A percentile compares a stretch with the other conserved stretches of the same genome.
Conservation (phyloP, 2,113 vertebrate genomes). For the Clupea harengus region DNA sequence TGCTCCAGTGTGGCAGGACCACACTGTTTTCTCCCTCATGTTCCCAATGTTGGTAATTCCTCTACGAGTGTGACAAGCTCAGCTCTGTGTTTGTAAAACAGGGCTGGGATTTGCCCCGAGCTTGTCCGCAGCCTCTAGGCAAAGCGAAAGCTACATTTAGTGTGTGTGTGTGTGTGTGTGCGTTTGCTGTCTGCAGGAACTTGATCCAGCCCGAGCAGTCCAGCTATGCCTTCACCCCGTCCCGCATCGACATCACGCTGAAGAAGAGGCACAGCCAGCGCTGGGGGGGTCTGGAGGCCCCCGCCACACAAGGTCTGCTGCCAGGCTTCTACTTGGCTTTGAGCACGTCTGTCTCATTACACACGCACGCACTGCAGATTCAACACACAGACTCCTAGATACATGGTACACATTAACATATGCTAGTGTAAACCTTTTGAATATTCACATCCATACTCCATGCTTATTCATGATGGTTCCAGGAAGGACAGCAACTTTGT, state of each 20-base stretch:
- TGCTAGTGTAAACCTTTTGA: too few relatives aligned
- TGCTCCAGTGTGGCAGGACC: background rate
- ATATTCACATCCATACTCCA: too few relatives aligned
- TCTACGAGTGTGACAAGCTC: background rate
- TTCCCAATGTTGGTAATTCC: too few relatives aligned
- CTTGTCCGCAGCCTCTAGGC: background rate
- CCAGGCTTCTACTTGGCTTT: conserved; percentile 68
- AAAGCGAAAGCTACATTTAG: background rate
- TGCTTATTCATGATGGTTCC: too few relatives aligned
- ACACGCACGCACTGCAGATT: background rate
- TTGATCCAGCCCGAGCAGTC: conserved; percentile 92
- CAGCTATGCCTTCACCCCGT: conserved; percentile 85
- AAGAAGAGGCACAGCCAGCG: conserved; percentile 96
- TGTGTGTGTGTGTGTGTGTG: background rate
- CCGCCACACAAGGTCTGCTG: conserved; percentile 95
- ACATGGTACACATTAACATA: too few relatives aligned
- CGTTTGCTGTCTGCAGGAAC: conserved; percentile 73
- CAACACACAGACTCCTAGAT: background rate
- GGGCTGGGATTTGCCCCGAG: background rate
- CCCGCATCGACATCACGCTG: conserved; percentile 86
- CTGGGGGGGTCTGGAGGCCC: conserved; percentile 93
- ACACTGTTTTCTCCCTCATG: background rate
- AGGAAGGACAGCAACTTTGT: too few relatives aligned
- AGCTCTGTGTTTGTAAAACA: background rate
- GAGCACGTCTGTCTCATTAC: background rate